Evolutionary conservation across 1,140 invertebrate genomes (phyloP).

Genomic region (Psix sp.): DNA sequence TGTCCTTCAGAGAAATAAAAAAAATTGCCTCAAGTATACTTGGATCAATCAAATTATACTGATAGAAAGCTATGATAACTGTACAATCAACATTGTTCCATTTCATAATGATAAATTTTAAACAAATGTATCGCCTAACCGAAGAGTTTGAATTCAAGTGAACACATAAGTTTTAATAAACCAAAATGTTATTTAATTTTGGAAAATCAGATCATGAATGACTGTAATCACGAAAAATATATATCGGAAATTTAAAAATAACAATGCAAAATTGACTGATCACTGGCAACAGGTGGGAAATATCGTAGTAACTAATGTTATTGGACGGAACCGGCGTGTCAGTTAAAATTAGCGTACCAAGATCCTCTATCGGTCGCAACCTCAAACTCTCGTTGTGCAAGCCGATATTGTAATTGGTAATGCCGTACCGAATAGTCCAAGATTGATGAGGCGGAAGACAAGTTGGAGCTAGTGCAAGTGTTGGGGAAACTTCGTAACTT

Average conservation of each 20-base stretch:
- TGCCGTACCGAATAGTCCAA: slow-evolving; percentile 71
- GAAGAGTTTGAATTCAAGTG: too few species aligned
- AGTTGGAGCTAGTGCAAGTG: slow-evolving; percentile 67
- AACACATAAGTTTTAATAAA: too few species aligned
- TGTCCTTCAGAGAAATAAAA: too few species aligned
- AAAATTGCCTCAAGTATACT: too few species aligned
- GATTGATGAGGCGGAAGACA: slow-evolving; percentile 75
- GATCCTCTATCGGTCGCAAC: slow-evolving; percentile 70
- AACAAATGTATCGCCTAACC: too few species aligned
- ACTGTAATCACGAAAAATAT: too few species aligned
- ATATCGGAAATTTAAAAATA: slow-evolving; percentile 37
- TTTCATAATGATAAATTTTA: too few species aligned
- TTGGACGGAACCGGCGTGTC: slow-evolving; percentile 58
- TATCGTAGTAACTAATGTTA: slow-evolving; percentile 68
- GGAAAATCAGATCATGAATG: too few species aligned
- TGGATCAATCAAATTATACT: too few species aligned
- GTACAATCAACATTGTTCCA: too few species aligned
- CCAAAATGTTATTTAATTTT: too few species aligned
- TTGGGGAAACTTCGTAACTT: slow-evolving; percentile 62
- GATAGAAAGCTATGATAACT: too few species aligned
- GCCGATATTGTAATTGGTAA: slow-evolving; percentile 76
- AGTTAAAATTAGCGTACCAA: slow-evolving; percentile 70
- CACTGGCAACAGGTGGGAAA: slow-evolving; percentile 74
- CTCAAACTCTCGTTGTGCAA: slow-evolving; percentile 73
- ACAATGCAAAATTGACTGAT: slow-evolving; percentile 71